These are phyloP conservation scores for Campopleginae sp. DNA, from an alignment of 2,888 invertebrate species.

Conservation along the genomic window DNA sequence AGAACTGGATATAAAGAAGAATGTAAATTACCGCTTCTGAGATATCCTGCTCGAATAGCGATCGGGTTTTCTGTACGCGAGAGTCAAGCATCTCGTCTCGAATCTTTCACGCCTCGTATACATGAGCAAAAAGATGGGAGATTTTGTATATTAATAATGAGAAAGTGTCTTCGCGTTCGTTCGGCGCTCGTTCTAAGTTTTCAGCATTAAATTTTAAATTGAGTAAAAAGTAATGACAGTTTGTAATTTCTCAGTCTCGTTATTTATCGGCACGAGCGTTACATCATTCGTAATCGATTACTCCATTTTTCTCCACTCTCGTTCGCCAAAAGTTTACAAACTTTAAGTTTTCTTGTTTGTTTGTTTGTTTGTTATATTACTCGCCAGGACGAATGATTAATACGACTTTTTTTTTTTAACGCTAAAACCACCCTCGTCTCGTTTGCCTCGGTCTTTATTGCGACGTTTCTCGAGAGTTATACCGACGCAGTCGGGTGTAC, in stretches of 20 bases:
- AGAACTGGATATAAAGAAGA: conserved; percentile 75
- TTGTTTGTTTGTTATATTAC: neutral
- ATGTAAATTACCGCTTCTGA: conserved; percentile 76
- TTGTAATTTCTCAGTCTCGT: neutral
- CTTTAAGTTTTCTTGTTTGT: neutral
- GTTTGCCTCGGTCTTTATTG: conserved; percentile 24
- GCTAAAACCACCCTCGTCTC: conserved; percentile 9
- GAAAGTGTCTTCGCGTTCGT: neutral
- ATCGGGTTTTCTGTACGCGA: neutral
- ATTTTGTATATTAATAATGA: neutral
- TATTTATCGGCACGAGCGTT: neutral
- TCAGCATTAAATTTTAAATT: neutral
- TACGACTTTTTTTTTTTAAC: conserved; percentile 25
- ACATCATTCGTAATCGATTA: conserved; percentile 14
- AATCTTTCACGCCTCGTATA: conserved; percentile 27
- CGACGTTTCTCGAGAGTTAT: conserved; percentile 35
- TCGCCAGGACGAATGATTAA: conserved; percentile 14
- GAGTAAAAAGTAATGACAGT: neutral
- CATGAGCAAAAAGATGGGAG: neutral
- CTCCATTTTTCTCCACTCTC: conserved; percentile 16
- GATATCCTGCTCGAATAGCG: conserved; percentile 29
- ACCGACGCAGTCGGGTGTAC: conserved; percentile 15
- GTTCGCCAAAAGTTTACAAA: neutral
- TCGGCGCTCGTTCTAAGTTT: neutral
- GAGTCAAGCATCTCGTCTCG: neutral